Conservation (phyloP, 2,888 invertebrate species). For the Tupiocoris notatus region DNA sequence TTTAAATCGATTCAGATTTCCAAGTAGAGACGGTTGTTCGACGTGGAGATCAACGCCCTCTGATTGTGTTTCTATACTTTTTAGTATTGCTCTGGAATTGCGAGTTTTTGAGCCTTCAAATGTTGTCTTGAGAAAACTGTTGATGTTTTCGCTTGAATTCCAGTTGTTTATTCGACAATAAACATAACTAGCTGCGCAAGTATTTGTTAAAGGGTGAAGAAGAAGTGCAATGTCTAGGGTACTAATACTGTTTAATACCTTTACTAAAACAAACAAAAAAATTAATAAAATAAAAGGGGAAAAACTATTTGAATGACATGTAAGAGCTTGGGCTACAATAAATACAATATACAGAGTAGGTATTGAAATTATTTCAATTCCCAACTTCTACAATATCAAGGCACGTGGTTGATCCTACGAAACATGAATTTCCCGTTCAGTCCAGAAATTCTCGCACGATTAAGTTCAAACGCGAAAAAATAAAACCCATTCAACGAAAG, state of each 20-base stretch:
- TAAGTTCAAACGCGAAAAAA: too few species aligned
- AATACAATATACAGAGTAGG: not conserved
- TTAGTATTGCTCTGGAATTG: too few species aligned
- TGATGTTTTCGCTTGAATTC: too few species aligned
- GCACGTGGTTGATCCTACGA: not conserved
- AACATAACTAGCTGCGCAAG: too few species aligned
- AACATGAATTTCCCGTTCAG: not conserved
- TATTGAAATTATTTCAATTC: not conserved
- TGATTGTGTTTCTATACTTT: too few species aligned
- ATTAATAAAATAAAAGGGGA: constrained; percentile 45
- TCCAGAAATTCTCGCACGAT: not conserved
- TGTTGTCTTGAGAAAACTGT: too few species aligned
- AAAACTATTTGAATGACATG: not conserved
- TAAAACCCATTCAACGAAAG: not conserved
- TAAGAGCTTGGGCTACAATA: not conserved
- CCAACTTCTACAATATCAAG: not conserved
- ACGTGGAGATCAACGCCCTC: too few species aligned
- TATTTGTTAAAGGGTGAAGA: not conserved
- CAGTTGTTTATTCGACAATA: too few species aligned
- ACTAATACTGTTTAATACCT: constrained; percentile 47
- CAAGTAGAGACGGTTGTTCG: too few species aligned
- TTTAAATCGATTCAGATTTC: too few species aligned
- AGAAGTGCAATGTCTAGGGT: constrained; percentile 17
- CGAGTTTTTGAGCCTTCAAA: too few species aligned
- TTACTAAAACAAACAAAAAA: constrained; percentile 44